These are phyloP conservation scores for Holothuria scabra DNA, from an alignment of 53 echinoderm and acorn worm genomes.

Conservation along the genomic window DNA sequence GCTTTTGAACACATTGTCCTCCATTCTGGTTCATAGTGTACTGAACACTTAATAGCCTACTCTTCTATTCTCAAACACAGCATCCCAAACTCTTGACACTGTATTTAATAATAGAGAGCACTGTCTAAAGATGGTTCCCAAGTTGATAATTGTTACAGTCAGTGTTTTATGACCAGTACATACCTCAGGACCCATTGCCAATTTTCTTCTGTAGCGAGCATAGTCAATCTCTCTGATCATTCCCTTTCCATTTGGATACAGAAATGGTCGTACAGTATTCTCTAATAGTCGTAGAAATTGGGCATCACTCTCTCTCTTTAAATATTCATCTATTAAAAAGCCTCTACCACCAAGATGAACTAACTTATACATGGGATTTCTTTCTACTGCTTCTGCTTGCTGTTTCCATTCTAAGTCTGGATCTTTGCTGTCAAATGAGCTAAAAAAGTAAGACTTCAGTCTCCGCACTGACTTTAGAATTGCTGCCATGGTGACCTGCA, in stretches of 20 bases:
- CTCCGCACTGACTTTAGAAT: not conserved
- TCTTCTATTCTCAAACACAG: no score
- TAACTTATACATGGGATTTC: slow-evolving; percentile 76
- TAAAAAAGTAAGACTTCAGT: not conserved
- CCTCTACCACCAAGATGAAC: slow-evolving; percentile 69
- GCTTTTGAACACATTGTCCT: no score
- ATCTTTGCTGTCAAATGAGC: slow-evolving; percentile 28
- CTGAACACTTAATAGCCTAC: no score
- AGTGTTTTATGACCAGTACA: not conserved
- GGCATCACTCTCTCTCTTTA: slow-evolving; percentile 16
- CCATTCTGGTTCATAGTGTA: no score
- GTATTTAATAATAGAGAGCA: no score
- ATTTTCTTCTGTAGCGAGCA: slow-evolving; percentile 46
- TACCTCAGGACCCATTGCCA: slow-evolving; percentile 44
- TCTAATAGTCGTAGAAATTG: not conserved
- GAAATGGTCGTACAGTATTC: not conserved
- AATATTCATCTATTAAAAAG: slow-evolving; percentile 57
- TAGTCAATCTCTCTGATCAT: slow-evolving; percentile 31
- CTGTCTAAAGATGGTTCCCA: no score
- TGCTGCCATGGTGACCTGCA: not conserved
- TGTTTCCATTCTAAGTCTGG: slow-evolving; percentile 81
- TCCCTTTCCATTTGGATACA: slow-evolving; percentile 16
- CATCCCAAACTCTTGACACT: no score
- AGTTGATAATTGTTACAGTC: no score
- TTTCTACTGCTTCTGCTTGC: slow-evolving; percentile 70